Evolutionary conservation across 2,113 vertebrate species (phyloP).

Genomic region (Sporophila hypoxantha): DNA sequence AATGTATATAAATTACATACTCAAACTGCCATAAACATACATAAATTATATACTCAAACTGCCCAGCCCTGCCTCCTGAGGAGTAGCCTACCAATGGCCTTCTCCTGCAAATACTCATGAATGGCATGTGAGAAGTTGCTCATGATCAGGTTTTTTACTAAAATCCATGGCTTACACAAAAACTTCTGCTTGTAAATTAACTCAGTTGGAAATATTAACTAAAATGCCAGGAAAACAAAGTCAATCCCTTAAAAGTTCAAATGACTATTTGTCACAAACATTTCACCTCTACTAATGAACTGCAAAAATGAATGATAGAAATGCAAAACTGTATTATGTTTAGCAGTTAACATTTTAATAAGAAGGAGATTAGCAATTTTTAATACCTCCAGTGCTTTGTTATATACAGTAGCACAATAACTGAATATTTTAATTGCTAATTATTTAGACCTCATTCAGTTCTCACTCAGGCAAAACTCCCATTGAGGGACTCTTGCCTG

Average conservation of each 20-base stretch:
- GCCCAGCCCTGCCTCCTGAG: not conserved
- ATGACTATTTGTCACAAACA: constrained; percentile 44
- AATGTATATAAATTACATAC: not conserved
- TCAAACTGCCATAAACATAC: not conserved
- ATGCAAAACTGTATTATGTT: constrained; percentile 55
- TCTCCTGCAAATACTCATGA: not conserved
- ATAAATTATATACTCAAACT: not conserved
- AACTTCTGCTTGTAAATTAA: not conserved
- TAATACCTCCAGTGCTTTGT: constrained; percentile 58
- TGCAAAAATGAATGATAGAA: constrained; percentile 57
- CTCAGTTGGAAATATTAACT: constrained; percentile 3
- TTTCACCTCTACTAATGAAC: constrained; percentile 61
- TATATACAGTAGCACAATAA: constrained; percentile 60
- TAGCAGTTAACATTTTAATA: constrained; percentile 64
- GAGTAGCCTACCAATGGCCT: not conserved
- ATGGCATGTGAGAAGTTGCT: not conserved
- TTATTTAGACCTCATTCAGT: constrained; percentile 64
- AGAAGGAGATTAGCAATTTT: constrained; percentile 56
- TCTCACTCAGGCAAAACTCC: constrained; percentile 63
- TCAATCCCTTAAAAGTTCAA: constrained; percentile 41
- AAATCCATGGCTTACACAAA: not conserved
- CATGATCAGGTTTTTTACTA: not conserved
- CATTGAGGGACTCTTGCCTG: constrained; percentile 47
- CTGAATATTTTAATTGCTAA: constrained; percentile 65
- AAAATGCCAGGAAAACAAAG: constrained; percentile 32